Evolutionary conservation across 2,888 invertebrate species (phyloP).

Genomic region (Spilarctia lutea): DNA sequence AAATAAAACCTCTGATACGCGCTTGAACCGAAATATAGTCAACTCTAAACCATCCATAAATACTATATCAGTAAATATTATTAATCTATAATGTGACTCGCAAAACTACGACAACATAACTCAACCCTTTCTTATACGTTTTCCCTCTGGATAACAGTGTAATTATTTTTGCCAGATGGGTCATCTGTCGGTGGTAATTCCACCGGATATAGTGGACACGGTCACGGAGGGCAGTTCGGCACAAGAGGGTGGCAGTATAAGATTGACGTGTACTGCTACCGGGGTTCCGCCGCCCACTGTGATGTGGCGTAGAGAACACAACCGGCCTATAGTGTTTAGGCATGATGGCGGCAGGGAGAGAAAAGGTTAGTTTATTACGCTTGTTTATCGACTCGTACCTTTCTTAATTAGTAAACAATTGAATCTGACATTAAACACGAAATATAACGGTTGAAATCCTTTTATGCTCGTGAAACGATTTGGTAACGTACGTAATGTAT

Average conservation of each 20-base stretch:
- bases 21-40: neutral
- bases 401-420: neutral
- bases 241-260: slow-evolving; percentile 92
- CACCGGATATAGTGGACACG: slow-evolving; percentile 94
- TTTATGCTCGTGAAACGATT: neutral
- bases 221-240: slow-evolving; percentile 91
- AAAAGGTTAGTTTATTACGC: slow-evolving; percentile 86
- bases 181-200: slow-evolving; percentile 94
- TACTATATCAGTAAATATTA: neutral
- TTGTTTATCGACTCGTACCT: neutral
- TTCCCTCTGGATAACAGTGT: slow-evolving; percentile 10
- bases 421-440: neutral
- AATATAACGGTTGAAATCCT: neutral
- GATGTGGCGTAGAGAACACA: slow-evolving; percentile 93
- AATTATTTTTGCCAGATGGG: slow-evolving; percentile 88
- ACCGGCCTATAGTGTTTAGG: slow-evolving; percentile 91
- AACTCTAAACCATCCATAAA: neutral
- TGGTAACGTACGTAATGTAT: neutral
- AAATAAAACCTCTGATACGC: neutral
- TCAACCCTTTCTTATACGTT: slow-evolving; percentile 16
- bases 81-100: neutral
- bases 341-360: slow-evolving; percentile 90
- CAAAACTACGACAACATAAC: slow-evolving; percentile 4
- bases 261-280: slow-evolving; percentile 92
- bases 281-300: slow-evolving; percentile 93